phyloP scores from a whole-genome alignment of 2,888 invertebrate genomes.

The Eupeodes latifasciatus region DNA sequence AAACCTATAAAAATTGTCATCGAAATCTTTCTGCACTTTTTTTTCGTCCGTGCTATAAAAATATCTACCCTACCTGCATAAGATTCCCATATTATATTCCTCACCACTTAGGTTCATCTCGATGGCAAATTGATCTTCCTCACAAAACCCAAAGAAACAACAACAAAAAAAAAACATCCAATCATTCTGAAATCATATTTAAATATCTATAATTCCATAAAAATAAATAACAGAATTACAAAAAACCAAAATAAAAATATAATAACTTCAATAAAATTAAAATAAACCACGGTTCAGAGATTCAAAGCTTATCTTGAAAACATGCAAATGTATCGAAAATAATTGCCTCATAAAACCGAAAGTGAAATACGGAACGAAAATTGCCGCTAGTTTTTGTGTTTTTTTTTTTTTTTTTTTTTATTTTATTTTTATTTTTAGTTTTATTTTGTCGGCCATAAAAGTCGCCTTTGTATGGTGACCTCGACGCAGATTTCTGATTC shows the following conservation, averaged over 20 bases:
- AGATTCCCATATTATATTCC: conserved; percentile 36
- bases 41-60: neutral
- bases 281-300: conserved; percentile 38
- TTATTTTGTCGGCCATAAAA: conserved; percentile 50
- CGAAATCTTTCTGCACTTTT: conserved; percentile 19
- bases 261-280: conserved; percentile 50
- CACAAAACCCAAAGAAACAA: neutral
- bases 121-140: conserved; percentile 58
- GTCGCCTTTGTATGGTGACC: conserved; percentile 41
- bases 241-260: conserved; percentile 7
- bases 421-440: neutral
- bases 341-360: conserved; percentile 65
- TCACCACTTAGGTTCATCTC: conserved; percentile 13
- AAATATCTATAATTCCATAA: conserved; percentile 51
- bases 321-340: conserved; percentile 46
- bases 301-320: conserved; percentile 35
- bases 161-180: neutral
- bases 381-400: conserved; percentile 37
- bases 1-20: conserved; percentile 43
- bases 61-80: neutral
- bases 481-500: conserved; percentile 3
- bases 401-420: neutral
- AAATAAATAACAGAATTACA: conserved; percentile 67
- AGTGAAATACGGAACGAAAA: conserved; percentile 63
- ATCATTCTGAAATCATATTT: conserved; percentile 63